phyloP scores from a whole-genome alignment of 2,797 vertebrate genomes.

The Paguma larvata region DNA sequence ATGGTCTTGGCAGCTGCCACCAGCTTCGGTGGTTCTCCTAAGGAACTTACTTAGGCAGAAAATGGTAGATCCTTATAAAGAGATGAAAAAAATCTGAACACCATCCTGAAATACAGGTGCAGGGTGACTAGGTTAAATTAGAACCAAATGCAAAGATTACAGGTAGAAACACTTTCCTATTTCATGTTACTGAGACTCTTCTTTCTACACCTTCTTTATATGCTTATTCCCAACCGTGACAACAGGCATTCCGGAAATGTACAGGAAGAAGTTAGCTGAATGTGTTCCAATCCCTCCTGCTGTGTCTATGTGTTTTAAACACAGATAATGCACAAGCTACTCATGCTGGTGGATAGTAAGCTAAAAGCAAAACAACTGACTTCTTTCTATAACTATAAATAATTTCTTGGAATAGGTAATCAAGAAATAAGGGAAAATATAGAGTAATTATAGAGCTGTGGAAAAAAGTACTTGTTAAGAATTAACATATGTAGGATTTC shows the following conservation, averaged over 20 bases:
- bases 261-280: background rate
- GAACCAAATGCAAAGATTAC: background rate
- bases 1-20: background rate
- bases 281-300: background rate
- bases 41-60: background rate
- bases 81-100: background rate
- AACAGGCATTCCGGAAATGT: background rate
- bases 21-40: background rate
- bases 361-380: background rate
- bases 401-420: slow-evolving; percentile 10
- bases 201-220: background rate
- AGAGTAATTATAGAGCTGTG: background rate
- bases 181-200: background rate
- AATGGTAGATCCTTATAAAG: background rate
- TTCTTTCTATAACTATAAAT: background rate
- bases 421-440: background rate
- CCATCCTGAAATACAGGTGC: background rate
- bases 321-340: background rate
- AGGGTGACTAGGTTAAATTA: background rate
- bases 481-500: background rate
- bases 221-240: fast-evolving
- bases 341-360: background rate
- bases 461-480: background rate
- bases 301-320: slow-evolving; percentile 43
- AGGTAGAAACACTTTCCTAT: background rate